Evolutionary conservation across 2,888 invertebrate genomes (phyloP), one percentile per base, ranked within the genome.

Genomic region (Disparrhopalites patrizii): DNA sequence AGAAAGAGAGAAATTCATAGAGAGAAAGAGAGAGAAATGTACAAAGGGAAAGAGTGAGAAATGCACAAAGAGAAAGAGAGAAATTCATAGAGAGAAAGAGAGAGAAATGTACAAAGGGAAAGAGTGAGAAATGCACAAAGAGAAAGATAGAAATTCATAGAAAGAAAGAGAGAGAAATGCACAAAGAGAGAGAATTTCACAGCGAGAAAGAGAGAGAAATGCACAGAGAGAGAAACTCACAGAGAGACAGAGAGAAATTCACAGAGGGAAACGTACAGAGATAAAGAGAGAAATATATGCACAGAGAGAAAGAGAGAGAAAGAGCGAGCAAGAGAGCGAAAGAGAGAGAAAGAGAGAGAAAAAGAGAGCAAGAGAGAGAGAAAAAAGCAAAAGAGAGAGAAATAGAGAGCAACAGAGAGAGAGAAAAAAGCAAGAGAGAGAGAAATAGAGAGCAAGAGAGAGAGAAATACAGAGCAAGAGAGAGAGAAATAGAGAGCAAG

Each of bases 1-100:
- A n/a, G 36, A 8, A 36, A 36, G 8, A 36, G 8, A 36, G 36
- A 10, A 36, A 36, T 10, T 10, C 8, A 36, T 8, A 36, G 8
- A 36, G 36, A 36, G 36, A 36, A 36, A 36, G 36, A 36, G 36
- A 36, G 36, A 13, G 40, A 40, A 18, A 20, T 3, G 40, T 40
- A 40, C 40, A 40, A 18, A 3, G 40, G 3, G 20, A 40, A 40
- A 20, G 40, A 40, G 20, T n/a, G n/a, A 40, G 20, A 40, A 40
- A 40, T 40, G n/a, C n/a, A n/a, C n/a, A 36, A 36, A 36, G 13
- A 36, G 58, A 25, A 33, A 61, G n/a, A n/a, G 33, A 36, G 61
- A 61, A 51, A 61, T 50, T 61, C 51, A 61, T 61, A 31, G 51
- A 5, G 28, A 28, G 57, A 50, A 33, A 25, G 27, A 36, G 27